Percentiles rank a stretch among this genome's conserved stretches.
phyloP scores from a whole-genome alignment of 2,888 invertebrate genomes.

The Pterobdella sp. region DNA sequence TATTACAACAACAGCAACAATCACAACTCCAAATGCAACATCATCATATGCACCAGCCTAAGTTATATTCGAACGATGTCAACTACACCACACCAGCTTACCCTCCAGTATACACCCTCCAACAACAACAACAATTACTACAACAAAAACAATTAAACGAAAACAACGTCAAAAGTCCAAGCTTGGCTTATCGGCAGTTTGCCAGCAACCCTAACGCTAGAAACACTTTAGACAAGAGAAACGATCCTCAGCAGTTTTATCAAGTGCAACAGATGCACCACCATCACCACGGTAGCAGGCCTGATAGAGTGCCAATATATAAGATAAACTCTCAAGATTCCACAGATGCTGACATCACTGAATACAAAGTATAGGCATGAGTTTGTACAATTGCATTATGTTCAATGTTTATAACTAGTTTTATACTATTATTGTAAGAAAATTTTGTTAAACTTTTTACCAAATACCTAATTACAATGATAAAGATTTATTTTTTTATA shows the following conservation, averaged over 20 bases:
- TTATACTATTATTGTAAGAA: too few species aligned
- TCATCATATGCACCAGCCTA: background rate
- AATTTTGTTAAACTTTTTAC: too few species aligned
- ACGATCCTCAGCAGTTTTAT: background rate
- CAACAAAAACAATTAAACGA: background rate
- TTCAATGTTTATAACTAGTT: too few species aligned
- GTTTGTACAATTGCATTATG: too few species aligned
- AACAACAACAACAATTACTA: conserved; percentile 2
- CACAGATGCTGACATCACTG: conserved; percentile 25
- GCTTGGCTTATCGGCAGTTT: background rate
- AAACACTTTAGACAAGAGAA: background rate
- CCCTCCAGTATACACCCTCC: conserved; percentile 12
- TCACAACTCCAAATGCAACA: conserved; percentile 20
- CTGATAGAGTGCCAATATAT: background rate
- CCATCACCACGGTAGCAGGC: background rate
- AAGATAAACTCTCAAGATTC: background rate
- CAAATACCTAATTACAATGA: too few species aligned
- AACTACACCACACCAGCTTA: background rate
- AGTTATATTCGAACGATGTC: background rate
- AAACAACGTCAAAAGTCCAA: background rate
- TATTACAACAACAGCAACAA: conserved; percentile 9
- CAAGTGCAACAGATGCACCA: conserved; percentile 14
- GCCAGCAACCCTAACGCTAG: background rate
- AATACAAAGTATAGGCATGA: conserved; percentile 27
- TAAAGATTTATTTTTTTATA: too few species aligned